Evolutionary conservation across 2,888 invertebrate species (phyloP).

Genomic region (Apamea epomidion): DNA sequence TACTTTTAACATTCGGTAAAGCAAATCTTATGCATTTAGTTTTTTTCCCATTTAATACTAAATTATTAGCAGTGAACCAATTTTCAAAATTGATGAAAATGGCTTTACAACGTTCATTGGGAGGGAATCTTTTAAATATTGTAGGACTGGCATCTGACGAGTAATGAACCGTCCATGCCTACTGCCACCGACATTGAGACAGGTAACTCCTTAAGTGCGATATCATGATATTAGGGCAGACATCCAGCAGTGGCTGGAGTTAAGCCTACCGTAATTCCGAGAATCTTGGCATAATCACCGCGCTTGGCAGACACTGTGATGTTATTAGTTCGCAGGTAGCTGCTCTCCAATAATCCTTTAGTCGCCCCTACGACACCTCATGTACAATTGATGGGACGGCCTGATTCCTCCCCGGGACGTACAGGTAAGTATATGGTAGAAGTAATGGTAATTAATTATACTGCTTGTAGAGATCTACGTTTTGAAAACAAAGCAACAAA

Average conservation of each 20-base stretch:
- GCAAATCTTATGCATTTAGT: too few species aligned
- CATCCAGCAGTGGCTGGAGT: slow-evolving; percentile 11
- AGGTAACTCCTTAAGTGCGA: slow-evolving; percentile 9
- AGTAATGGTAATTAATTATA: neutral
- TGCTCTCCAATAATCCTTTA: slow-evolving; percentile 29
- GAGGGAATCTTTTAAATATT: neutral
- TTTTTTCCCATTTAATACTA: too few species aligned
- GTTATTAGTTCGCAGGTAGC: slow-evolving; percentile 42
- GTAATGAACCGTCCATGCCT: too few species aligned
- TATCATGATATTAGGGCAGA: neutral
- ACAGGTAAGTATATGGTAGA: too few species aligned
- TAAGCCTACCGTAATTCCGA: slow-evolving; percentile 46
- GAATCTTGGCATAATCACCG: slow-evolving; percentile 39
- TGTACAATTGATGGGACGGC: slow-evolving; percentile 19
- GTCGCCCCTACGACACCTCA: neutral
- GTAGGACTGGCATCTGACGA: neutral
- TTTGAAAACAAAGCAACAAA: neutral
- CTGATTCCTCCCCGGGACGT: neutral
- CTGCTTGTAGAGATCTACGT: neutral
- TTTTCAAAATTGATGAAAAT: slow-evolving; percentile 9
- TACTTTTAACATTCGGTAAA: too few species aligned
- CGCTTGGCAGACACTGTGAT: slow-evolving; percentile 26
- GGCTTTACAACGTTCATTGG: neutral
- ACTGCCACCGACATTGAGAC: neutral
- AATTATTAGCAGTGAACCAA: too few species aligned